Percentiles rank a stretch among this genome's conserved stretches.
Evolutionary conservation across 2,113 vertebrate species (phyloP).

Genomic region (Thryonomys swinderianus): DNA sequence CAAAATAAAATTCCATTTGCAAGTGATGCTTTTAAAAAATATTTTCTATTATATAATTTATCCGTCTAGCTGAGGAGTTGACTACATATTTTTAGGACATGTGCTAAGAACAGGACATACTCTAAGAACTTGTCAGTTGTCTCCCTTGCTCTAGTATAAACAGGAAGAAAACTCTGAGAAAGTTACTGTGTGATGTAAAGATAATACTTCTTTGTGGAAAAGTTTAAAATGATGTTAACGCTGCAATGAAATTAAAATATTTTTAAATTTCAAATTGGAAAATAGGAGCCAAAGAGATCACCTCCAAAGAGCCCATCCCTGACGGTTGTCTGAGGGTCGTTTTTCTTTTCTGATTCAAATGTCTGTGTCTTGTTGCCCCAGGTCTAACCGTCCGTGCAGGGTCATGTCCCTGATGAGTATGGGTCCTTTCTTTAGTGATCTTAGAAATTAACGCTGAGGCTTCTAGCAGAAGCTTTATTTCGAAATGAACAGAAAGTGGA

Average conservation of each 20-base stretch:
- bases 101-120: neutral
- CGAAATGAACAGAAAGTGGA: neutral
- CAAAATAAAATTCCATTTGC: neutral
- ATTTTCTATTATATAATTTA: neutral
- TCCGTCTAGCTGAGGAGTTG: neutral
- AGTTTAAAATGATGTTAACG: neutral
- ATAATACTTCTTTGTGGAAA: constrained; percentile 4
- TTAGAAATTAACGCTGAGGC: neutral
- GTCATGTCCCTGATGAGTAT: neutral
- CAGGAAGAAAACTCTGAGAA: neutral
- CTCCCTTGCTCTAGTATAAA: neutral
- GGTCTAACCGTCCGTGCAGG: neutral
- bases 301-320: neutral
- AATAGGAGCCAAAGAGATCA: neutral
- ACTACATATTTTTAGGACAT: neutral
- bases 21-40: neutral
- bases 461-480: neutral
- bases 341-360: neutral
- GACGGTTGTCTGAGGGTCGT: neutral
- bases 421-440: neutral
- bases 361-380: neutral
- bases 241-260: constrained; percentile 9
- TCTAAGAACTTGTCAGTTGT: neutral
- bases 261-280: constrained; percentile 9
- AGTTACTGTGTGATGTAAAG: neutral